Conservation (phyloP, 2,113 vertebrate genomes). For the Abramis brama region DNA sequence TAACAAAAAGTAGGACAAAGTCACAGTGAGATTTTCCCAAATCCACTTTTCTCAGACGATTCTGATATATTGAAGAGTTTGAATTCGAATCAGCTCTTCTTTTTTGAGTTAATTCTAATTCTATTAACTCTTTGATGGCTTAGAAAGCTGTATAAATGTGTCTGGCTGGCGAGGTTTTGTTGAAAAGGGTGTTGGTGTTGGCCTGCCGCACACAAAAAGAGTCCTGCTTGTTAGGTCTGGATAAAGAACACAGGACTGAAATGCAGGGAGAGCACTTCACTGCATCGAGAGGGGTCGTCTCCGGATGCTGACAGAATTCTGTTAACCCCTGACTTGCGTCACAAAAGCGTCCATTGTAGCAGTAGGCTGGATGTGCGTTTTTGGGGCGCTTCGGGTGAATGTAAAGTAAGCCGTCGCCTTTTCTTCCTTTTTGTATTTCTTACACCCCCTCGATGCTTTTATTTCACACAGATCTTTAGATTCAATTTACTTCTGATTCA, state of each 20-base stretch:
- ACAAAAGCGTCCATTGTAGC: slow-evolving; percentile 56
- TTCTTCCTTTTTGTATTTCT: slow-evolving; percentile 47
- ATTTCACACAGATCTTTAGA: slow-evolving; percentile 49
- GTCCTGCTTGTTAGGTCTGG: slow-evolving; percentile 51
- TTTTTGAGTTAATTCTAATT: too few species aligned
- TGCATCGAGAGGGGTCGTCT: slow-evolving; percentile 51
- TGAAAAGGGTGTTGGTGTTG: slow-evolving; percentile 44
- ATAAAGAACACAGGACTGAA: slow-evolving; percentile 52
- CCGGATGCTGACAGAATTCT: slow-evolving; percentile 58
- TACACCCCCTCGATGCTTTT: slow-evolving; percentile 44
- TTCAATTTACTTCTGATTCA: slow-evolving; percentile 47
- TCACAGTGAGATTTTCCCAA: not conserved
- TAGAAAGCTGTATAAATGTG: slow-evolving; percentile 42
- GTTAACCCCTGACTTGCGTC: slow-evolving; percentile 59
- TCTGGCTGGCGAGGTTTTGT: slow-evolving; percentile 43
- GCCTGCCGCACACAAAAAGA: slow-evolving; percentile 49
- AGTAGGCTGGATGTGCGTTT: slow-evolving; percentile 49
- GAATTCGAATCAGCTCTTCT: not conserved
- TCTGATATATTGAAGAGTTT: not conserved
- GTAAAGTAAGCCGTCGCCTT: slow-evolving; percentile 47
- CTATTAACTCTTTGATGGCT: slow-evolving; percentile 5
- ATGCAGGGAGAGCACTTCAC: slow-evolving; percentile 52
- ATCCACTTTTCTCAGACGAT: not conserved
- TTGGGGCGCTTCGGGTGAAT: slow-evolving; percentile 44
- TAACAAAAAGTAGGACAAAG: not conserved